Base-by-base conservation (phyloP, 2,888 invertebrate species). In the Caradrina kadenii region DNA sequence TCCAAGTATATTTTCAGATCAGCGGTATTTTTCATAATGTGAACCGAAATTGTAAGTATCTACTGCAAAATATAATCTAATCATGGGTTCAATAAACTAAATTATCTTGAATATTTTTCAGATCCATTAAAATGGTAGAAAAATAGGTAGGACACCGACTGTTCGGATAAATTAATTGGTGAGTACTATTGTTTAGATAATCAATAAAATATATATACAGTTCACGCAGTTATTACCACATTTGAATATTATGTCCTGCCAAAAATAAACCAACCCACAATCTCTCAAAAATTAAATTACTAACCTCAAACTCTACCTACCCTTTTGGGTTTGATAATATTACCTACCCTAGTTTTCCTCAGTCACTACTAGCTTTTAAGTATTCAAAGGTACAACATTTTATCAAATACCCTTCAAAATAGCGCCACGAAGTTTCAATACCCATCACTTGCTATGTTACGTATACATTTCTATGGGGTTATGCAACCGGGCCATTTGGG, bases 401-500 rank as follows among this genome's bases (percentile, higher is more conserved):
- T 60, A 80, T 80, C 69, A 76, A 63, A 55, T 22, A 63, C 63
- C 62, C 76, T 61, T 76, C 76, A 75, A 63, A 75, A 69, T 60
- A 35, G 19, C 61, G 55, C 66, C 54, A 19, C 13, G 26, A 21
- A 68, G 35, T 68, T 10, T 60, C 76, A 53, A 66, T 65, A 63
- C 59, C 59, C 70, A 55, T 64, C 64, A 65, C 62, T 65, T 52
- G 21, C 42, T 58, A 45, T 31, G 60, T 56, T 60, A 48, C 60
- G 69, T 73, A 62, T 73, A 66, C 21, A 48, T 59, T 67, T 49
- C 68, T 63, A 61, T 52, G 19, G 53, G 69, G 79, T 80, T 82
- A 81, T 76, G 76, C 76, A 81, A 82, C 74, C 62, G 45, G 22
- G 69, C 79, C 78, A 84, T 83, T 89, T 89, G 89, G 89, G 86